phyloP scores from a whole-genome alignment of 2,797 vertebrate species.

The Columba guinea region DNA sequence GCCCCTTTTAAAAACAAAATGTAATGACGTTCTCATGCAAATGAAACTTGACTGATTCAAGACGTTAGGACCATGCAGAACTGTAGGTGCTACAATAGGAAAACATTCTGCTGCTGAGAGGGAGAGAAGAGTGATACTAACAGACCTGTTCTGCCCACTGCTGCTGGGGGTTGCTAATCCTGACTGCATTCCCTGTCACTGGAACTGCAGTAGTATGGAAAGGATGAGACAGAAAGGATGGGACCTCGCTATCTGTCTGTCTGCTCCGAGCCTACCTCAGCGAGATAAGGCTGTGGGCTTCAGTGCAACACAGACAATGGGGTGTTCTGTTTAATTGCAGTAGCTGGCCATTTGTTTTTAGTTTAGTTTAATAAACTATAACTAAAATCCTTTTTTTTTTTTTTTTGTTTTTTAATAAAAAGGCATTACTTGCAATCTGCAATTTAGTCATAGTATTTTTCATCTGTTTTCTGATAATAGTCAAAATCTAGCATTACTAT shows the following conservation, averaged over 20 bases:
- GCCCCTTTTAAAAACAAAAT: background rate
- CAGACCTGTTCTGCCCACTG: background rate
- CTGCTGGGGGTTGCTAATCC: background rate
- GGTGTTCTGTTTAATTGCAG: background rate
- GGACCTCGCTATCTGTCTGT: background rate
- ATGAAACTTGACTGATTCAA: background rate
- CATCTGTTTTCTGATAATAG: background rate
- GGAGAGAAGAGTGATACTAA: background rate
- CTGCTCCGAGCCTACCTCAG: background rate
- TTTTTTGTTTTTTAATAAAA: background rate
- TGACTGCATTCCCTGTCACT: background rate
- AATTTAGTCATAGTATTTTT: background rate
- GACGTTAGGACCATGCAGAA: background rate
- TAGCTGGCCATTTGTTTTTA: background rate
- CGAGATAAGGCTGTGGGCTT: background rate
- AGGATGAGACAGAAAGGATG: background rate
- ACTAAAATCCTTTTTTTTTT: background rate
- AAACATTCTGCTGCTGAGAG: background rate
- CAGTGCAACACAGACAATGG: background rate
- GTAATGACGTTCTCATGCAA: background rate
- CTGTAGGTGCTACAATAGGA: fast-evolving
- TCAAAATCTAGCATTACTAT: background rate
- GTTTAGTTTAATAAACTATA: too few relatives aligned
- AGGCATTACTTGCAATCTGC: background rate
- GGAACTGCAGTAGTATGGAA: background rate